Evolutionary conservation across 1,140 invertebrate genomes (phyloP).

Genomic region (Rhyzopertha dominica): DNA sequence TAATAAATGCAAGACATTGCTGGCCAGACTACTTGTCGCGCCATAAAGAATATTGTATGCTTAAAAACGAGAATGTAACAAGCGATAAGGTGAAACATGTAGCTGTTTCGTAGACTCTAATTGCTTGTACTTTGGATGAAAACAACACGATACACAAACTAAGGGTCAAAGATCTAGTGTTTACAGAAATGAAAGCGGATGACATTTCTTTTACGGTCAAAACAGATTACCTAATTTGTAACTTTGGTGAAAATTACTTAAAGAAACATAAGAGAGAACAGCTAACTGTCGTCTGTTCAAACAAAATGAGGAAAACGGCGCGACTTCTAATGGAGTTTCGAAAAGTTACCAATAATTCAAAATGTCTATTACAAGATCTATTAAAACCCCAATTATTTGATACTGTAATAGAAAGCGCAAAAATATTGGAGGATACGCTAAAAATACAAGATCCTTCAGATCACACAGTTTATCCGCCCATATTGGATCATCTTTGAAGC

Average conservation of each 20-base stretch:
- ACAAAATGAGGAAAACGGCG: constrained; percentile 27
- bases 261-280: constrained; percentile 27
- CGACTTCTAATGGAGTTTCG: constrained; percentile 21
- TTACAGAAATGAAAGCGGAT: constrained; percentile 22
- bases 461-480: constrained; percentile 25
- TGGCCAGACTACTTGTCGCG: constrained; percentile 18
- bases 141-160: constrained; percentile 12
- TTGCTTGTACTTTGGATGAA: constrained; percentile 11
- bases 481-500: constrained; percentile 19
- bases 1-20: constrained; percentile 14
- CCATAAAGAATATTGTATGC: constrained; percentile 15
- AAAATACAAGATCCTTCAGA: constrained; percentile 19
- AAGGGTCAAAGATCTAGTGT: constrained; percentile 20
- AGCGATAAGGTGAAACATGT: constrained; percentile 15
- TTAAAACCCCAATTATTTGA: constrained; percentile 28
- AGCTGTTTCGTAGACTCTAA: constrained; percentile 16
- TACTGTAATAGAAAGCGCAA: constrained; percentile 19
- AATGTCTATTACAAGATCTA: constrained; percentile 6
- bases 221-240: constrained; percentile 22
- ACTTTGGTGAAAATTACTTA: constrained; percentile 21
- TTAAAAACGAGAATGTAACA: constrained; percentile 2
- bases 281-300: constrained; percentile 20
- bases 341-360: background rate
- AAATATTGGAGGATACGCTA: constrained; percentile 23
- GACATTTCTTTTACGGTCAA: constrained; percentile 19